Evolutionary conservation across 2,113 vertebrate species (phyloP).

Genomic region (Steatornis caripensis): DNA sequence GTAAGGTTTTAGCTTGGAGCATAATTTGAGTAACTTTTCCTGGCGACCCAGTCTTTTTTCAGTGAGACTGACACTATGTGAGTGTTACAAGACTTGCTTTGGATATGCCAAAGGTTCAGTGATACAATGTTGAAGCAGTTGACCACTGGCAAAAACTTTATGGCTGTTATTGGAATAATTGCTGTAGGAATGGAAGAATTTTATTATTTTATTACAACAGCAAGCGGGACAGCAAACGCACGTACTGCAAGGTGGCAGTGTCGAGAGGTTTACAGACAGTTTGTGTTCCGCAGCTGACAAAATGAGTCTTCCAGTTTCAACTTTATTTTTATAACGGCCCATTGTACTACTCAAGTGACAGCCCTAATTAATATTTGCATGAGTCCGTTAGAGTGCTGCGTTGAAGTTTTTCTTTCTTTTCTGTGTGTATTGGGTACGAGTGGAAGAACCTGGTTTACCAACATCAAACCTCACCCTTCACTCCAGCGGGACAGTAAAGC

Average conservation of each 20-base stretch:
- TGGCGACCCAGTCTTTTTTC: neutral
- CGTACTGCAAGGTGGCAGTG: fast-evolving
- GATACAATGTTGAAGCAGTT: fast-evolving
- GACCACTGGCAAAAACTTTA: fast-evolving
- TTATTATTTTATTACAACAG: fast-evolving
- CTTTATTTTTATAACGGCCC: fast-evolving
- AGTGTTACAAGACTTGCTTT: fast-evolving
- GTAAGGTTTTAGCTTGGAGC: fast-evolving
- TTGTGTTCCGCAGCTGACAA: neutral
- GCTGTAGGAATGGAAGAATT: fast-evolving
- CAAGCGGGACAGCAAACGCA: fast-evolving
- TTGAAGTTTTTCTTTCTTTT: fast-evolving
- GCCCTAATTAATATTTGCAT: fast-evolving
- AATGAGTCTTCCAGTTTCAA: neutral
- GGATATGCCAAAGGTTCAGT: fast-evolving
- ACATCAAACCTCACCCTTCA: neutral
- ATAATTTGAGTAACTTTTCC: neutral
- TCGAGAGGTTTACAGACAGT: fast-evolving
- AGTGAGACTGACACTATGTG: fast-evolving
- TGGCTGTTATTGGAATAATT: fast-evolving
- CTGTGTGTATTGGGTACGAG: neutral
- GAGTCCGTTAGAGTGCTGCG: fast-evolving
- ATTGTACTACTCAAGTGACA: fast-evolving
- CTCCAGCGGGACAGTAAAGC: neutral
- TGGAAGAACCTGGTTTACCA: neutral